Evolutionary conservation across 2,797 vertebrate species (phyloP), one percentile per base, ranked within the genome.

Genomic region (Cetoscarus ocellatus): DNA sequence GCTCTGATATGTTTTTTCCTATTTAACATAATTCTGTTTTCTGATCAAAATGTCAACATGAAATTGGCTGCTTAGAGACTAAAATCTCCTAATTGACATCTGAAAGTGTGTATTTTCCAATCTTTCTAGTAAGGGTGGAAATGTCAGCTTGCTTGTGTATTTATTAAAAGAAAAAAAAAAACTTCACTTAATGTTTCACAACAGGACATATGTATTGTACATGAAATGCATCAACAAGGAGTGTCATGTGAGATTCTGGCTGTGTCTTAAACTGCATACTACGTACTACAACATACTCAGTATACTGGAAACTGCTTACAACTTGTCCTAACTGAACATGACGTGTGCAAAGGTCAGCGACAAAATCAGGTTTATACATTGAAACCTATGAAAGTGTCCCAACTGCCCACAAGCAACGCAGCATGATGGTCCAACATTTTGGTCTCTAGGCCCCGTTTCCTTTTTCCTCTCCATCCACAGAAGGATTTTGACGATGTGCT

Each of bases 171-270:
- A 61, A 55, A 53, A 73, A 35, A 53, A 57, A 61, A 44, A 35
- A 45, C 53, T 68, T 77, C 53, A 74, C 70, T 70, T 54, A 64
- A 64, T 49, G 35, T 39, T 52, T 44, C 42, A 68, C 57, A 0
- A 57, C 73, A 61, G 65, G 51, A 69, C 52, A 59, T 64, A 61
- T 47, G 45, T 70, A 59, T 39, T 73, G 66, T 79, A 53, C 61
- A 54, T 27, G 27, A 27, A 27, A 27, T 75, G 52, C 43, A 45
- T 78, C 73, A 67, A 45, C 14, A 13, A 40, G 35, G 45, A 72
- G 44, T 42, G 42, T 55, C 57, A 43, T 39, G 58, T 79, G 63
- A 67, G 40, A 49, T 67, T 35, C 44, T 61, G 36, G 27, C 27
- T 27, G 27, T 27, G 27, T 27, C 27, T 27, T 27, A 27, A 27